Percentiles rank a stretch among this genome's conserved stretches.
Conservation (phyloP, 2,113 vertebrate genomes). For the Abramis brama region DNA sequence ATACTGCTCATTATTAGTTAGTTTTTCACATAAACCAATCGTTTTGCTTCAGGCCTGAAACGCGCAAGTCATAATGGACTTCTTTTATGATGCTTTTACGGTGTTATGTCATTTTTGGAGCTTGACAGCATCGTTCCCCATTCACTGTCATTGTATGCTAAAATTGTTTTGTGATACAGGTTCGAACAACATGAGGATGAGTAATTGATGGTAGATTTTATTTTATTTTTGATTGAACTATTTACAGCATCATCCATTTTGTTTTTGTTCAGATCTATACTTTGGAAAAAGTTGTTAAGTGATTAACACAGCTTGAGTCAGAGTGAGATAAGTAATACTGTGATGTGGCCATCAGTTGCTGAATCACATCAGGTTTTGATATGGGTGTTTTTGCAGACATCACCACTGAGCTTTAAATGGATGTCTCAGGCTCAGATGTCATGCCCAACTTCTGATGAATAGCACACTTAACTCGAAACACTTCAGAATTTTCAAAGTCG, state of each 20-base stretch:
- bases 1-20: background rate
- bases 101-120: too few species aligned
- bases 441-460: too few species aligned
- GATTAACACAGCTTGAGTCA: background rate
- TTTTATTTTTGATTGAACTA: background rate
- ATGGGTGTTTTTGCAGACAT: constrained; percentile 13
- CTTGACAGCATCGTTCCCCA: background rate
- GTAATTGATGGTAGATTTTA: background rate
- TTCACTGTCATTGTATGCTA: background rate
- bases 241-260: background rate
- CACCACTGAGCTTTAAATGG: background rate
- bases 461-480: too few species aligned
- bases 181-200: background rate
- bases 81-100: background rate
- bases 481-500: too few species aligned
- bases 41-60: background rate
- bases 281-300: background rate
- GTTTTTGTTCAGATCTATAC: background rate
- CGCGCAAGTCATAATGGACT: background rate
- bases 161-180: background rate
- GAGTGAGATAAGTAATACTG: background rate
- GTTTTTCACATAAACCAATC: background rate
- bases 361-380: background rate
- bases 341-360: background rate
- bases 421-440: too few species aligned